phyloP scores from a whole-genome alignment of 2,113 vertebrate genomes.

The Fregetta grallaria region DNA sequence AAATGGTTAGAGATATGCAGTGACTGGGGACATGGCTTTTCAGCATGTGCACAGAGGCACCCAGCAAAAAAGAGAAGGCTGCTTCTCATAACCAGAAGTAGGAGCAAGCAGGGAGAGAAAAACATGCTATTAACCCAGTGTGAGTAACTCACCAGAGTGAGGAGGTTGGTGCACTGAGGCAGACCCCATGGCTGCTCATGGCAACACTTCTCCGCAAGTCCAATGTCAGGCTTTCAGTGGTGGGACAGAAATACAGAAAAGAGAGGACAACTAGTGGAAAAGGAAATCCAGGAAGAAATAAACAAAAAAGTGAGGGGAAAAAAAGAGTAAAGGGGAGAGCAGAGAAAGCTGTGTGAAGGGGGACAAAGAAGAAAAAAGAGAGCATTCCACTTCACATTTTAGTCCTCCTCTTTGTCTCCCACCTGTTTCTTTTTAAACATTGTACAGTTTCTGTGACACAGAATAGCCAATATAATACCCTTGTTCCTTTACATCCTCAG shows the following conservation, averaged over 20 bases:
- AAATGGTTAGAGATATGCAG: not conserved
- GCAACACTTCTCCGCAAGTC: not conserved
- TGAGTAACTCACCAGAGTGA: too few relatives aligned
- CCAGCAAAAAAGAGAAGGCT: not conserved
- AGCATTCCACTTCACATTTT: not conserved
- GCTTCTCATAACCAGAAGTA: not conserved
- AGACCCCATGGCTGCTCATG: not conserved
- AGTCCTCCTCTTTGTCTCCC: not conserved
- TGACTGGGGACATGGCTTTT: not conserved
- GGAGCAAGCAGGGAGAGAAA: not conserved
- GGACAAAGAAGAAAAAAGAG: not conserved
- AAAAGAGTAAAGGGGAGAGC: not conserved
- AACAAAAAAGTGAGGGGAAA: accelerated
- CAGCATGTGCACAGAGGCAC: not conserved
- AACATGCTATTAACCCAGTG: not conserved
- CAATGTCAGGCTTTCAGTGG: not conserved
- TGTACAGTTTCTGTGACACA: not conserved
- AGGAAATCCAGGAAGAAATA: not conserved
- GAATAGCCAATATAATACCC: not conserved
- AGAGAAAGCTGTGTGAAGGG: not conserved
- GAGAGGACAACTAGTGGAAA: not conserved
- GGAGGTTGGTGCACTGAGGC: not conserved
- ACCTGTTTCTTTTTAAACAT: not conserved
- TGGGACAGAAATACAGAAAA: not conserved
- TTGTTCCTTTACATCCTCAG: not conserved